A percentile compares a stretch with the other conserved stretches of the same genome.
Evolutionary conservation across 2,113 vertebrate genomes (phyloP).

Genomic region (Edolisoma coerulescens): DNA sequence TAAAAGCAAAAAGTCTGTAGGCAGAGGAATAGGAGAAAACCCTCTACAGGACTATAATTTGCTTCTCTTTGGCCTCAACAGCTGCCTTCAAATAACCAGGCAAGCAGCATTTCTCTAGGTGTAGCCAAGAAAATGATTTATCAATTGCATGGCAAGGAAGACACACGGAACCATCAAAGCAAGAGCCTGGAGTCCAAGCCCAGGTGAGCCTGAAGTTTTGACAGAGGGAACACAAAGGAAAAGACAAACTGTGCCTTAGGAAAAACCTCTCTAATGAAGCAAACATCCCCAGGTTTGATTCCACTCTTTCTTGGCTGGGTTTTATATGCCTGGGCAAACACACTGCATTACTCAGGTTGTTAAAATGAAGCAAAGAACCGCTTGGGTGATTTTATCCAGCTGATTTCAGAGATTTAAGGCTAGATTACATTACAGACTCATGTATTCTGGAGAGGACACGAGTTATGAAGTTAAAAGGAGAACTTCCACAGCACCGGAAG

Average conservation of each 20-base stretch:
- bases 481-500: not conserved
- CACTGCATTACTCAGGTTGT: not conserved
- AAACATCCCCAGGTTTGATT: not conserved
- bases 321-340: not conserved
- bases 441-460: not conserved
- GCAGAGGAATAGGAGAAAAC: not conserved
- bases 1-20: not conserved
- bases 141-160: not conserved
- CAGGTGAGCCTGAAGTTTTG: not conserved
- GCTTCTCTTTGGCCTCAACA: not conserved
- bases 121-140: not conserved
- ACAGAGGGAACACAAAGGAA: not conserved
- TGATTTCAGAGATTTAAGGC: not conserved
- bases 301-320: not conserved
- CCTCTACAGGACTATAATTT: not conserved
- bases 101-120: not conserved
- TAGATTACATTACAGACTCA: not conserved
- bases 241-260: not conserved
- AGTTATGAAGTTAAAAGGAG: not conserved
- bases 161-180: not conserved
- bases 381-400: not conserved
- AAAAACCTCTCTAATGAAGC: not conserved
- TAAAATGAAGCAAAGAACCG: not conserved
- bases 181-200: not conserved
- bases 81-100: not conserved